These are phyloP conservation scores for Andricus quercusramuli DNA, from an alignment of 2,888 invertebrate species.

Conservation along the genomic window DNA sequence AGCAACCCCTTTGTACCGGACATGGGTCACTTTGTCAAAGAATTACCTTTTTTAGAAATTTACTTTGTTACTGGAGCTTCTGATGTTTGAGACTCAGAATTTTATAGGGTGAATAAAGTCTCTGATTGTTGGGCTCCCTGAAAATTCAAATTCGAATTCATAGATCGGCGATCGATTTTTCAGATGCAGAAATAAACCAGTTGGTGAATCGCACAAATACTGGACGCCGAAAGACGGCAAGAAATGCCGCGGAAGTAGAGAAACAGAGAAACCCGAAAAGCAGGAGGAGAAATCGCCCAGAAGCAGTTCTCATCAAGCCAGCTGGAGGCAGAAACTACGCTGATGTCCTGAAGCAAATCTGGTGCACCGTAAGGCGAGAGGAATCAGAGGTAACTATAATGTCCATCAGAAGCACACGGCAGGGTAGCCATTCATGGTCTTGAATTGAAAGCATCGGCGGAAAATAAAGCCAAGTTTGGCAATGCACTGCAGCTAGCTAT, in stretches of 20 bases:
- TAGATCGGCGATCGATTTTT: too few relatives aligned
- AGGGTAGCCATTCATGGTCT: slow-evolving; percentile 39
- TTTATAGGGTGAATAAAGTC: too few relatives aligned
- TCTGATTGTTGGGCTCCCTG: too few relatives aligned
- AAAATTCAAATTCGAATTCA: too few relatives aligned
- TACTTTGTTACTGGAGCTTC: too few relatives aligned
- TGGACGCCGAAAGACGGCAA: background rate
- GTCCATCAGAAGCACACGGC: slow-evolving; percentile 39
- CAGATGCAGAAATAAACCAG: too few relatives aligned
- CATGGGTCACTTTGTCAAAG: too few relatives aligned
- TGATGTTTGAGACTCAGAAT: too few relatives aligned
- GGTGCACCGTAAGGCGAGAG: slow-evolving; percentile 31
- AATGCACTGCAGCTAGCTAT: background rate
- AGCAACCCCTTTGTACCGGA: too few relatives aligned
- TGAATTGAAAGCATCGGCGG: background rate
- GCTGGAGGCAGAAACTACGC: slow-evolving; percentile 22
- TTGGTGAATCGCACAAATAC: too few relatives aligned
- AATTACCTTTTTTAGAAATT: too few relatives aligned
- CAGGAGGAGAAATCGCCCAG: background rate
- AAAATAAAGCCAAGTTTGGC: background rate
- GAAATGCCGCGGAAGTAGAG: background rate
- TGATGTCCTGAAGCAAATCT: slow-evolving; percentile 39
- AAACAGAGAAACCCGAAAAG: too few relatives aligned
- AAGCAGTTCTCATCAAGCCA: background rate
- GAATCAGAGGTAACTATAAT: slow-evolving; percentile 25